phyloP scores from a whole-genome alignment of 1,140 invertebrate genomes.

The Orchestia grillus region DNA sequence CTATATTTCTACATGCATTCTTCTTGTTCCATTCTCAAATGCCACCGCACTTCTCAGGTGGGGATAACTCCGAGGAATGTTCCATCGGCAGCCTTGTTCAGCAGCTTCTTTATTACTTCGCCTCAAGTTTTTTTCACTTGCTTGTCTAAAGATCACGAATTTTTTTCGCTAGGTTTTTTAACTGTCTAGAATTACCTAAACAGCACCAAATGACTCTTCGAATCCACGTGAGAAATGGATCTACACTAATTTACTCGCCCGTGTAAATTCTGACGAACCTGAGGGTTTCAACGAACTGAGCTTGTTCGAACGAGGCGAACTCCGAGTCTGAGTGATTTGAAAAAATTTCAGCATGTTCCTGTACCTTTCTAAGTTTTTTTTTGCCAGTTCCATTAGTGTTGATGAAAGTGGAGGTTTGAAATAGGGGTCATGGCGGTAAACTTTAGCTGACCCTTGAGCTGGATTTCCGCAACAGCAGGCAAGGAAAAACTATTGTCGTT shows the following conservation, averaged over 20 bases:
- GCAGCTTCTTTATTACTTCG: not conserved
- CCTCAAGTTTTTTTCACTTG: not conserved
- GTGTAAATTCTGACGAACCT: not conserved
- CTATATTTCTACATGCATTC: not conserved
- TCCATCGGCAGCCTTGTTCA: not conserved
- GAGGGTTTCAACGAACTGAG: not conserved
- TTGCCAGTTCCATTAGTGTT: not conserved
- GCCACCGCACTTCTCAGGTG: not conserved
- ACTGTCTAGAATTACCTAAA: not conserved
- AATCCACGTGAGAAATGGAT: not conserved
- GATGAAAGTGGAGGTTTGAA: not conserved
- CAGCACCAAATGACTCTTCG: not conserved
- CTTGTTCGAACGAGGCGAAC: not conserved
- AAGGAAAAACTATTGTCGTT: not conserved
- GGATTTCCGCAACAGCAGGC: not conserved
- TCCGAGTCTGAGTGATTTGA: not conserved
- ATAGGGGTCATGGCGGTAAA: not conserved
- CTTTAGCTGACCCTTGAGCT: not conserved
- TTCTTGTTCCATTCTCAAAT: not conserved
- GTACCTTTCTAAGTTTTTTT: not conserved
- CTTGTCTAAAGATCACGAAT: not conserved
- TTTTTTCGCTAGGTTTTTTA: not conserved
- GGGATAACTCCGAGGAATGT: not conserved
- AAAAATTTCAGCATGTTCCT: not conserved
- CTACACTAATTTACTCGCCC: not conserved